Evolutionary conservation across 2,888 invertebrate species (phyloP).

Genomic region (Ectemnius lituratus): DNA sequence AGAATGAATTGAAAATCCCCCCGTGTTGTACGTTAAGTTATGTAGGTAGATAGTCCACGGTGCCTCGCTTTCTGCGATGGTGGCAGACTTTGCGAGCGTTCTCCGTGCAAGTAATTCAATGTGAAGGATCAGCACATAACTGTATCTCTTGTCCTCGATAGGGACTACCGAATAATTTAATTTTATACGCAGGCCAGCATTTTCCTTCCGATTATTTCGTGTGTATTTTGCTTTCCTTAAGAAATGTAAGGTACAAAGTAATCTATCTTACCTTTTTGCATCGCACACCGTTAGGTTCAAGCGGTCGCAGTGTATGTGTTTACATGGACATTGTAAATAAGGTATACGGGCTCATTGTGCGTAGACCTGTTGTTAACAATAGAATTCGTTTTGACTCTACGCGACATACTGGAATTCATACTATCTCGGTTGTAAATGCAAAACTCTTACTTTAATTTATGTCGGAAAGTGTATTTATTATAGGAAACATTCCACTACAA

Average conservation of each 20-base stretch:
- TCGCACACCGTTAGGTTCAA: slow-evolving; percentile 58
- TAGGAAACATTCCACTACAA: slow-evolving; percentile 61
- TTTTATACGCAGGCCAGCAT: slow-evolving; percentile 67
- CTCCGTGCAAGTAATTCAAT: slow-evolving; percentile 43
- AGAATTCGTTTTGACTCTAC: slow-evolving; percentile 45
- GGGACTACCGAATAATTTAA: slow-evolving; percentile 54
- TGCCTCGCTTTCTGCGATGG: slow-evolving; percentile 48
- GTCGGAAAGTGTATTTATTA: slow-evolving; percentile 61
- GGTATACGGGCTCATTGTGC: slow-evolving; percentile 66
- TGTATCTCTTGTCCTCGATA: slow-evolving; percentile 39
- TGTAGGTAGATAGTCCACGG: slow-evolving; percentile 45
- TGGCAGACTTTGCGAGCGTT: slow-evolving; percentile 48
- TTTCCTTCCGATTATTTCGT: slow-evolving; percentile 39
- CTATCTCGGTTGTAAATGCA: slow-evolving; percentile 57
- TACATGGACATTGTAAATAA: slow-evolving; percentile 73
- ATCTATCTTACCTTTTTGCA: slow-evolving; percentile 65
- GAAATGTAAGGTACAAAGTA: slow-evolving; percentile 71
- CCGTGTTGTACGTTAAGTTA: slow-evolving; percentile 59
- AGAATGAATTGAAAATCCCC: slow-evolving; percentile 61
- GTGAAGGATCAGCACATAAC: slow-evolving; percentile 44
- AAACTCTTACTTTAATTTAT: slow-evolving; percentile 60
- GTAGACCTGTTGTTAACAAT: slow-evolving; percentile 52
- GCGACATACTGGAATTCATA: slow-evolving; percentile 43
- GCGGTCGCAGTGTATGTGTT: slow-evolving; percentile 67
- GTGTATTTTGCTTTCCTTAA: slow-evolving; percentile 40